A percentile compares a stretch with the other conserved stretches of the same genome.
phyloP scores from a whole-genome alignment of 2,113 vertebrate genomes.

The Pan troglodytes region NHGRI_mPanTro3-v2.1_pri NC_072401.2:28506001-28506500 shows the following conservation, averaged over 20 bases:
- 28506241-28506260: constrained; percentile 73
- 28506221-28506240: constrained; percentile 68
- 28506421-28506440: background rate
- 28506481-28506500: background rate
- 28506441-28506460: background rate
- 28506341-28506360: background rate
- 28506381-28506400: background rate
- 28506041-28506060: constrained; percentile 76
- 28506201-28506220: constrained; percentile 72
- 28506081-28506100: constrained; percentile 76
- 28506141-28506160: constrained; percentile 68
- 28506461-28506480: background rate
- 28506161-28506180: constrained; percentile 58
- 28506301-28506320: constrained; percentile 46
- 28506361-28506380: background rate
- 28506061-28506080: constrained; percentile 74
- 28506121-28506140: constrained; percentile 46
- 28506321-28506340: constrained; percentile 63
- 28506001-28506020: constrained; percentile 81
- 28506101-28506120: constrained; percentile 61
- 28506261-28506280: constrained; percentile 64
- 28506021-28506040: constrained; percentile 80
- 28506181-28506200: constrained; percentile 68
- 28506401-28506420: background rate
- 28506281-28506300: constrained; percentile 63